Evolutionary conservation across 2,888 invertebrate genomes (phyloP).

Genomic region (Lacanobia oleracea): DNA sequence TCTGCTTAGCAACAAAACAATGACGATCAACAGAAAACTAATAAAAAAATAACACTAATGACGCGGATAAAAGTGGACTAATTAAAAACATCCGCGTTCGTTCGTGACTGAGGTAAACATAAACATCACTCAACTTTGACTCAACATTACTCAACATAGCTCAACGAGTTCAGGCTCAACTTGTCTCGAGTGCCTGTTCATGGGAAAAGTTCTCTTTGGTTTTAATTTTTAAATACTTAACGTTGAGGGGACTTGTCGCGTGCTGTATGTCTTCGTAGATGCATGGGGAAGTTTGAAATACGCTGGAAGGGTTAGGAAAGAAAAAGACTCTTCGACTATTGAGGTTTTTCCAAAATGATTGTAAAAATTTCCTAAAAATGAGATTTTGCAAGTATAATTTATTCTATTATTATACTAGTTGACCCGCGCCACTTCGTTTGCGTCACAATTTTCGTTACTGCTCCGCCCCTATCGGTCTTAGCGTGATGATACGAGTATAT

Average conservation of each 20-base stretch:
- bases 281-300: neutral
- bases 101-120: constrained; percentile 59
- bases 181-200: constrained; percentile 65
- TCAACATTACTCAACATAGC: constrained; percentile 53
- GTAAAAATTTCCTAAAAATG: too few species aligned
- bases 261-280: constrained; percentile 33
- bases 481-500: too few species aligned
- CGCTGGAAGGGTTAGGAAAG: constrained; percentile 3
- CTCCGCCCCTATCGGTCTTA: too few species aligned
- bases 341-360: neutral
- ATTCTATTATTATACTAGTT: too few species aligned
- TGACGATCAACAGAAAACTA: neutral
- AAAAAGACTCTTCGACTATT: neutral
- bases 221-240: constrained; percentile 66
- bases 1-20: neutral
- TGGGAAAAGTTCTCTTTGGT: constrained; percentile 63
- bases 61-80: constrained; percentile 52
- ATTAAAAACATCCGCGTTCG: constrained; percentile 67
- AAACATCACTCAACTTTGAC: constrained; percentile 62
- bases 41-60: constrained; percentile 38
- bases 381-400: too few species aligned
- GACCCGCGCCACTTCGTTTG: too few species aligned
- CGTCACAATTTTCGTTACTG: too few species aligned
- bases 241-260: constrained; percentile 47
- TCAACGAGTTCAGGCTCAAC: constrained; percentile 62